These are phyloP conservation scores for Diacarnus erythraeanus DNA, from an alignment of 37 sponge, comb jelly and placozoan genomes.

Conservation along the genomic window DNA sequence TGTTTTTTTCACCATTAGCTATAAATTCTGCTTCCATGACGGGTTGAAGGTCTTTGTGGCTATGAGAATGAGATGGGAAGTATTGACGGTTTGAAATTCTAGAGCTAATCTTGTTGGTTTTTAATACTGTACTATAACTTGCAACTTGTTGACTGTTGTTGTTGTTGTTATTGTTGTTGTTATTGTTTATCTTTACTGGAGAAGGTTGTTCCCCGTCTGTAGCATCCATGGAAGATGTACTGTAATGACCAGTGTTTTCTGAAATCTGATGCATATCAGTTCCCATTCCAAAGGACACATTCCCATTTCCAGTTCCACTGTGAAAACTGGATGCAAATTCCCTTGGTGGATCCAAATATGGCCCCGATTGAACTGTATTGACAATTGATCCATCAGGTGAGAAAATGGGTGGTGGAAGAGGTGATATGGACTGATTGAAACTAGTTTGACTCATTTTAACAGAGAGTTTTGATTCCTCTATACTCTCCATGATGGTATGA, in stretches of 20 bases:
- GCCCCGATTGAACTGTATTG: not conserved
- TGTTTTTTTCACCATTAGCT: conserved; percentile 15
- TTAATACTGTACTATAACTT: too few relatives aligned
- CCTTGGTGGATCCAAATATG: not conserved
- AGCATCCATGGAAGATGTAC: not conserved
- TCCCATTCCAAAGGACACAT: not conserved
- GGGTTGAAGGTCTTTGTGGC: not conserved
- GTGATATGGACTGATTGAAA: not conserved
- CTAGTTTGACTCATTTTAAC: not conserved
- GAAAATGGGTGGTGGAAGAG: not conserved
- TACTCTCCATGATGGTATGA: not conserved
- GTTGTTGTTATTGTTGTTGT: conserved; percentile 19
- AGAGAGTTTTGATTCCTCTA: too few relatives aligned
- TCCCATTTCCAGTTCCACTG: not conserved
- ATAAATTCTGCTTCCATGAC: conserved; percentile 36
- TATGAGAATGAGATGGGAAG: conserved; percentile 23
- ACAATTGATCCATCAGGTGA: not conserved
- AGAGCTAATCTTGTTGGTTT: too few relatives aligned
- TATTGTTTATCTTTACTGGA: not conserved
- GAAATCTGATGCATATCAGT: not conserved
- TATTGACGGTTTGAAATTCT: too few relatives aligned
- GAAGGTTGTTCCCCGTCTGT: not conserved
- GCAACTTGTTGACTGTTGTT: conserved; percentile 3
- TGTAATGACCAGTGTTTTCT: not conserved
- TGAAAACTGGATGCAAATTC: not conserved